Evolutionary conservation across 2,888 invertebrate genomes (phyloP).

Genomic region (Amiota mariae): DNA sequence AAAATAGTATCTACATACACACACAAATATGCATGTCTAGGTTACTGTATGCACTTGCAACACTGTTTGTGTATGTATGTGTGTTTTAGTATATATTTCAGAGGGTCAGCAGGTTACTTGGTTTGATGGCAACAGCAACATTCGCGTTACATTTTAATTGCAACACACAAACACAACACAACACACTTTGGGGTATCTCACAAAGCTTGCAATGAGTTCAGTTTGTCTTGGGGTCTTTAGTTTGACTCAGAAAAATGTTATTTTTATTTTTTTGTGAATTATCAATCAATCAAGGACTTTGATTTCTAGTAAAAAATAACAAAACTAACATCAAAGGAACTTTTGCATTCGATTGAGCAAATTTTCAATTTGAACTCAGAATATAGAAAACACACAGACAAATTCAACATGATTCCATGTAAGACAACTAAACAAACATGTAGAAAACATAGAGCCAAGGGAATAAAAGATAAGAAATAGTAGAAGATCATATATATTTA

Average conservation of each 20-base stretch:
- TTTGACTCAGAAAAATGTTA: too few relatives aligned
- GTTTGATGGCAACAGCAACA: too few relatives aligned
- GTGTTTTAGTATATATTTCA: constrained; percentile 31
- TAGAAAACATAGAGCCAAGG: constrained; percentile 37
- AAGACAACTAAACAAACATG: constrained; percentile 15
- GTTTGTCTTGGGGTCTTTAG: too few relatives aligned
- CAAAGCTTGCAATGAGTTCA: background rate
- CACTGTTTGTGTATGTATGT: constrained; percentile 1
- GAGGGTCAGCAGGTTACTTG: constrained; percentile 64
- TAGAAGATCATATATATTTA: too few relatives aligned
- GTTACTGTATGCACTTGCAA: too few relatives aligned
- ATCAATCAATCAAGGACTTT: too few relatives aligned
- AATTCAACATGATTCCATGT: background rate
- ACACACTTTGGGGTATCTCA: background rate
- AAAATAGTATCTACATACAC: constrained; percentile 44
- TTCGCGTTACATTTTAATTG: background rate
- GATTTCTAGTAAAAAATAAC: too few relatives aligned
- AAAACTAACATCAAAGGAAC: constrained; percentile 14
- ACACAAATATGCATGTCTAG: constrained; percentile 15
- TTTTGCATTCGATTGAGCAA: constrained; percentile 35
- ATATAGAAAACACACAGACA: background rate
- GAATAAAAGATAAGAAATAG: background rate
- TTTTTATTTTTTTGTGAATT: background rate
- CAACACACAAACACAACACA: background rate
- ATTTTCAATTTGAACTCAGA: constrained; percentile 14